These are phyloP conservation scores for Ectropis crepuscularia DNA, from an alignment of 2,888 invertebrate genomes.

Conservation along the genomic window DNA sequence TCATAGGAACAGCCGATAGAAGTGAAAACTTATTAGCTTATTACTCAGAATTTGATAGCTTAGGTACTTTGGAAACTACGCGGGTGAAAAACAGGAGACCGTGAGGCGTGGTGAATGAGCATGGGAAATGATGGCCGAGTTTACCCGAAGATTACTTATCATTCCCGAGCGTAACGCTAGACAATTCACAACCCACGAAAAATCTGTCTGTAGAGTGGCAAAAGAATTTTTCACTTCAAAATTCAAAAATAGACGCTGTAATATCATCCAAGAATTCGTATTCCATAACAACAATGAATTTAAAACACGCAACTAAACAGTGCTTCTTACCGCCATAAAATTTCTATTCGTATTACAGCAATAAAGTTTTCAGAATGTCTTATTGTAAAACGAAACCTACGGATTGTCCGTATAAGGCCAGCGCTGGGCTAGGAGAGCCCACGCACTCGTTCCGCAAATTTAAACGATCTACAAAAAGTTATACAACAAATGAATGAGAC, in stretches of 20 bases:
- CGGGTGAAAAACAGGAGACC: no score
- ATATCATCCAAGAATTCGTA: not conserved
- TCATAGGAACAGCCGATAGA: no score
- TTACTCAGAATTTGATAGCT: no score
- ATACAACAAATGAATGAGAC: conserved; percentile 30
- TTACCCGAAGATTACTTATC: no score
- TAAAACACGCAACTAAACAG: not conserved
- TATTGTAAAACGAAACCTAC: conserved; percentile 37
- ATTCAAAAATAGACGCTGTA: not conserved
- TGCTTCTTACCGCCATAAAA: conserved; percentile 17
- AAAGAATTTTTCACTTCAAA: no score
- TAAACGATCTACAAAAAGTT: conserved; percentile 37
- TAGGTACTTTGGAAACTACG: no score
- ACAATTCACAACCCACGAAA: no score
- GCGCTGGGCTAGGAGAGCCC: conserved; percentile 33
- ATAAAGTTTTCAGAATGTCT: conserved; percentile 27
- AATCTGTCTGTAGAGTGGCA: no score
- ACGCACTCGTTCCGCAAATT: conserved; percentile 39
- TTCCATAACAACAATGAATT: not conserved
- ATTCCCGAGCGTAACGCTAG: no score
- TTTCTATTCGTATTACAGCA: conserved; percentile 19
- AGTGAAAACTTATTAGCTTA: no score
- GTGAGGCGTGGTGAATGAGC: no score
- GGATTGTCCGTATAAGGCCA: conserved; percentile 33
- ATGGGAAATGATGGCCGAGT: no score